A percentile compares a stretch with the other conserved stretches of the same genome.
phyloP scores from a whole-genome alignment of 2,113 vertebrate genomes.

The Colossoma macropomum region DNA sequence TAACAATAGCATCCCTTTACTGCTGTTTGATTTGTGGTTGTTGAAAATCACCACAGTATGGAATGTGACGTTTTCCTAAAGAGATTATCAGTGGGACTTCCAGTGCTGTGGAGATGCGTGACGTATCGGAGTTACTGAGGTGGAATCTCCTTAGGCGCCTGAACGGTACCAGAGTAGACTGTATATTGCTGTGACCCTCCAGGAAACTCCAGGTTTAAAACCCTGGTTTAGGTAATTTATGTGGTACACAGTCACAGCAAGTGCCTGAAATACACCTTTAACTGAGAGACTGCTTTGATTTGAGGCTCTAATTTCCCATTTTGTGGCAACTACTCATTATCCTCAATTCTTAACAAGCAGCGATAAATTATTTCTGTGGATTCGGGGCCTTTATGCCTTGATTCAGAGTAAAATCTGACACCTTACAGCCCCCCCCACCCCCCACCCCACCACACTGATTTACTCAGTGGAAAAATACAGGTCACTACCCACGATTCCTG shows the following conservation, averaged over 20 bases:
- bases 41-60: too few relatives aligned
- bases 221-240: not conserved
- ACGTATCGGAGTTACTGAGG: too few relatives aligned
- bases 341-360: slow-evolving; percentile 12
- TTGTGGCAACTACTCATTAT: not conserved
- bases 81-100: too few relatives aligned
- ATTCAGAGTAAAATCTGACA: slow-evolving; percentile 15
- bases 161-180: not conserved
- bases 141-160: not conserved
- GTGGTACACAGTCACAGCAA: not conserved
- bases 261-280: not conserved
- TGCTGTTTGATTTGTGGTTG: too few relatives aligned
- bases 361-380: not conserved
- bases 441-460: not conserved
- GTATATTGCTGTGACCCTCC: not conserved
- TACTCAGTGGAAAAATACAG: slow-evolving; percentile 38
- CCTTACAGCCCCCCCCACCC: not conserved
- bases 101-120: too few relatives aligned
- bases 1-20: too few relatives aligned
- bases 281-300: not conserved
- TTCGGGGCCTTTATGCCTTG: slow-evolving; percentile 8
- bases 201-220: not conserved
- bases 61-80: too few relatives aligned
- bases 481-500: slow-evolving; percentile 17
- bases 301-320: not conserved